Base-by-base conservation (phyloP, 2,797 vertebrate species). In the Sarcophilus harrisii region DNA sequence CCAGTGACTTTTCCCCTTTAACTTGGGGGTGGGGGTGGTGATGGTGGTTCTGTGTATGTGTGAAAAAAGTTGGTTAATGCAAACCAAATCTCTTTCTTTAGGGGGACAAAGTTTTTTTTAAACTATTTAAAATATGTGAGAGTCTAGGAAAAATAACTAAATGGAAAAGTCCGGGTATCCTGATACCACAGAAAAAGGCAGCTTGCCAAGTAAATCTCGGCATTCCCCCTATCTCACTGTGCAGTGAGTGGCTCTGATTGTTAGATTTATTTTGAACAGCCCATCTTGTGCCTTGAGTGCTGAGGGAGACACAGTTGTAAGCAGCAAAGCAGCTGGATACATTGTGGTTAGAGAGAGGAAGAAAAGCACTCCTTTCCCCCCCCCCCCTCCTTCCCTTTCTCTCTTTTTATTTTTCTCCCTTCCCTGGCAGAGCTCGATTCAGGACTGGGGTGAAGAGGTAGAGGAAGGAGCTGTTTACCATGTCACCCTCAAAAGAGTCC, bases 381-480 rank as follows among this genome's bases (percentile, higher is more conserved):
- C n/a, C 13, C n/a, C 91, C 92, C 92, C 96, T 73, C 57, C 13
- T 18, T 92, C 54, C 16, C 32, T 91, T 6, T 3, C 92, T 93
- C 95, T 91, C 73, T 29, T 24, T 29, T 96, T 94, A 49, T 62
- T 54, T 97, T 93, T 98, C 91, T 98, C 97, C 97, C 91, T 90
- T 94, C 94, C 93, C 92, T 96, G 96, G 94, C 99, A 99, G 99
- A 99, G 99, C 99, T 99, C 99, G 6, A 99, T 99, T 99, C 99
- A 99, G 99, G 99, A 99, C 97, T 99, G 99, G 99, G 99, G 99
- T 97, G 99, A 99, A 99, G 99, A 99, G 98, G 99, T 99, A 30
- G 99, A 99, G 99, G 99, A 99, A 97, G 99, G 99, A 97, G 99
- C 99, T 95, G 98, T 99, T 98, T 99, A 99, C 99, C 99, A 99